Conservation (phyloP, 2,888 invertebrate genomes). For the Serrognathus titanus region DNA sequence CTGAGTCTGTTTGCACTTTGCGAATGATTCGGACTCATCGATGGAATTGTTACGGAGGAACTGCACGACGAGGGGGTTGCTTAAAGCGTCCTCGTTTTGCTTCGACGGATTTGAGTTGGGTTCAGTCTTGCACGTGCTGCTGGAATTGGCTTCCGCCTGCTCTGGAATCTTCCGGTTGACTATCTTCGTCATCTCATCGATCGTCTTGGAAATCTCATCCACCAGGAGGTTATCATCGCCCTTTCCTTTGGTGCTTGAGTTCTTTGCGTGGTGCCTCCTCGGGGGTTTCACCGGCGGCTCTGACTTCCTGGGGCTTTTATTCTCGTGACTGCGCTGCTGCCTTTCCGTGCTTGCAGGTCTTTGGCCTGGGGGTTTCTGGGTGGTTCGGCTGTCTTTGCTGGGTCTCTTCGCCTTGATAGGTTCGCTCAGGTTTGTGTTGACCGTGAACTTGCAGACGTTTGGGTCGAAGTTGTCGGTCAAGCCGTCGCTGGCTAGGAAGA, state of each 20-base stretch:
- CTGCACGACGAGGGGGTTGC: slow-evolving; percentile 40
- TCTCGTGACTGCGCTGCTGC: slow-evolving; percentile 1
- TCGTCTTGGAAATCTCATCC: slow-evolving; percentile 8
- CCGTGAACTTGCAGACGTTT: slow-evolving; percentile 83
- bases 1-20: slow-evolving; percentile 22
- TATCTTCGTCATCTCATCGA: slow-evolving; percentile 5
- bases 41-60: slow-evolving; percentile 41
- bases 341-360: not conserved
- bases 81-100: slow-evolving; percentile 8
- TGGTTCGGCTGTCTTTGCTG: too few species aligned
- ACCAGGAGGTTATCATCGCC: not conserved
- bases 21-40: slow-evolving; percentile 22
- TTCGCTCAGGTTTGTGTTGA: slow-evolving; percentile 45
- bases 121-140: not conserved
- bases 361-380: slow-evolving; percentile 6
- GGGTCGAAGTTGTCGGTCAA: slow-evolving; percentile 90
- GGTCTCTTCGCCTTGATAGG: slow-evolving; percentile 44
- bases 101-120: not conserved
- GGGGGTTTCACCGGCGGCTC: slow-evolving; percentile 23
- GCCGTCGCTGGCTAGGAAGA: slow-evolving; percentile 86
- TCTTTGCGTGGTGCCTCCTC: slow-evolving; percentile 19
- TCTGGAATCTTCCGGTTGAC: slow-evolving; percentile 5
- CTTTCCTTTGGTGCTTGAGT: not conserved
- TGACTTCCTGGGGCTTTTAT: not conserved
- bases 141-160: slow-evolving; percentile 2